A percentile compares a stretch with the other conserved stretches of the same genome.
Evolutionary conservation across 2,797 vertebrate species (phyloP).

Genomic region (Enteromius thamalakanensis): DNA sequence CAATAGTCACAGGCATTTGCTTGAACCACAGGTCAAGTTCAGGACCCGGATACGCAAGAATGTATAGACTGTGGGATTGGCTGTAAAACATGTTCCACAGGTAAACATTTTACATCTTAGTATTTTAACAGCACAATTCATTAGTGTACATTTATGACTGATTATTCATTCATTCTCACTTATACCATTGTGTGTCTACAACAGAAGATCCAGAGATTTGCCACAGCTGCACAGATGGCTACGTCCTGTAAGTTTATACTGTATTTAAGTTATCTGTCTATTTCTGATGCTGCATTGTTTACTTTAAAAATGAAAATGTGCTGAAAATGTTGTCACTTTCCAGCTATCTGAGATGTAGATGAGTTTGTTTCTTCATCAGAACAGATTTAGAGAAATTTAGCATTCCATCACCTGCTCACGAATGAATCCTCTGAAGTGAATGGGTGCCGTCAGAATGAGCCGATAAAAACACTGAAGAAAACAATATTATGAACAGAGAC

Average conservation of each 20-base stretch:
- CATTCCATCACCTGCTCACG: not conserved
- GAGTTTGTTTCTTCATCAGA: not conserved
- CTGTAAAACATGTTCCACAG: conserved; percentile 79
- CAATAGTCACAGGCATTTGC: not conserved
- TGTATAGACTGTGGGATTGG: conserved; percentile 80
- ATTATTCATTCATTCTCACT: not conserved
- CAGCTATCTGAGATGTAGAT: not conserved
- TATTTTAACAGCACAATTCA: not conserved
- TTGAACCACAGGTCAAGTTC: conserved; percentile 75
- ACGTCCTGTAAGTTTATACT: conserved; percentile 77
- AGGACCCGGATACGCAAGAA: conserved; percentile 81
- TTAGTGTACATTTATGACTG: not conserved
- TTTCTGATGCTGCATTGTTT: not conserved
- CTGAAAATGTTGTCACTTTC: not conserved
- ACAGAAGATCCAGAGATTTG: conserved; percentile 78
- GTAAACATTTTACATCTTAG: conserved; percentile 62
- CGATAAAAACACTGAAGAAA: too few relatives aligned
- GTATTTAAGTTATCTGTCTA: not conserved
- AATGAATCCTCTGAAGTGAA: not conserved
- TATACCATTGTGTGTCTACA: conserved; percentile 52
- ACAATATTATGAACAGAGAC: too few relatives aligned
- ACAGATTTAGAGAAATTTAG: not conserved
- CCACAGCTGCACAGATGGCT: conserved; percentile 77
- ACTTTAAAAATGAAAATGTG: not conserved
- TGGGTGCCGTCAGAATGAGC: too few relatives aligned